Base-by-base conservation (phyloP, 2,113 vertebrate genomes). In the Brachypodius melanocephalos region DNA sequence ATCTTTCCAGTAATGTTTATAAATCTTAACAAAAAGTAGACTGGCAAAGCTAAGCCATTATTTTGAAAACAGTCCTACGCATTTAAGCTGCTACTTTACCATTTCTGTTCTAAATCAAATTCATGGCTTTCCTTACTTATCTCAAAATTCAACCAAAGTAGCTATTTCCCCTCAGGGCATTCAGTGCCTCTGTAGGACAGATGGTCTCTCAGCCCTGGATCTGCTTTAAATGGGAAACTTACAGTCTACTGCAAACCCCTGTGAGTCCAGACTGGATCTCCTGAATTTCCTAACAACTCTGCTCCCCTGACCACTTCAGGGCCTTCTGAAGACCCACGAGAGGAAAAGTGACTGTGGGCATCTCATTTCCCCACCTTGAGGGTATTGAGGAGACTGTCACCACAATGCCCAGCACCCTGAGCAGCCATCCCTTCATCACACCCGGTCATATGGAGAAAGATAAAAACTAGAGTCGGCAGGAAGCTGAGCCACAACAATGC, bases 101-200 rank as follows among this genome's bases (percentile, higher is more conserved):
- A 63, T 85, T 90, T 88, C 82, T 91, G 63, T 55, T 91, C 68
- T 79, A 91, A 83, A 96, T 94, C 88, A 96, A 95, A 94, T 91
- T 72, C 82, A 88, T 43, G 34, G 42, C 59, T 94, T 85, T 74
- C 62, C 43, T 91, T 79, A 92, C 67, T 95, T 93, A 73, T 79
- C 69, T 93, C 75, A 84, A 88, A 95, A 92, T 85, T 80, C 59
- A 80, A 14, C 79, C 5, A 3, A 89, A 91, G 91, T 82, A 95
- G 82, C 69, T 91, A 49, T 46, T 76, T 91, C 16, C 72, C 81
- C 65, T 74, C 52, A 29, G 79, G 95, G 61, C 45, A 81, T 17
- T 78, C 68, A 57, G 48, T 31, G 75, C 14, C 88, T 90, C 79
- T 90, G 46, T 66, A 59, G 63, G 85, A 91, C 94, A 95, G 91